A percentile compares a stretch with the other conserved stretches of the same genome.
Conservation (phyloP, 2,888 invertebrate genomes). For the Terebella lapidaria region DNA sequence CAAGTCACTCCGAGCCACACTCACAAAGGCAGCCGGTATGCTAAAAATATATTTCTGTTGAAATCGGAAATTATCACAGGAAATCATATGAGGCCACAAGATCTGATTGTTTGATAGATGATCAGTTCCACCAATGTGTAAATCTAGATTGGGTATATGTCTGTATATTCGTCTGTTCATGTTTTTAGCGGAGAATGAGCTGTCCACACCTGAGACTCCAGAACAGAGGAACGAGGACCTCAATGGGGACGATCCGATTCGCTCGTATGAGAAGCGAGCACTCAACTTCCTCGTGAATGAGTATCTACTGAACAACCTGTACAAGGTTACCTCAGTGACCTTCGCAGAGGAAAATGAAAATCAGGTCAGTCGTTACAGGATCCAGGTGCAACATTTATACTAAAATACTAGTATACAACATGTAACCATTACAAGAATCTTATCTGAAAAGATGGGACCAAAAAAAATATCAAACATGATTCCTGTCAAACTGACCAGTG, state of each 20-base stretch:
- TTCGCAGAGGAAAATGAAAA: conserved; percentile 87
- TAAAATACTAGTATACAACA: no score
- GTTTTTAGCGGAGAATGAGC: conserved; percentile 18
- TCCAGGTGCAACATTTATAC: no score
- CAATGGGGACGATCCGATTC: conserved; percentile 54
- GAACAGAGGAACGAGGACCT: no score
- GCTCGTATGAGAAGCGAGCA: conserved; percentile 77
- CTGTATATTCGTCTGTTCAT: no score
- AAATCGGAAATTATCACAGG: no score
- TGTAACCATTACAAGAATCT: no score
- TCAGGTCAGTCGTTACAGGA: conserved; percentile 65
- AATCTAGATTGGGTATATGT: background rate
- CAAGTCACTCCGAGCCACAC: conserved; percentile 71
- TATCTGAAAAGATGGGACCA: no score
- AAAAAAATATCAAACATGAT: no score
- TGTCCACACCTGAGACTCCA: conserved; percentile 14
- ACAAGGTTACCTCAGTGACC: conserved; percentile 81
- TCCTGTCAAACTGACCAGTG: no score
- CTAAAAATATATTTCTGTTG: background rate
- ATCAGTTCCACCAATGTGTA: background rate
- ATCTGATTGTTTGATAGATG: background rate
- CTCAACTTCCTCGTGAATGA: conserved; percentile 83
- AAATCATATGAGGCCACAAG: no score
- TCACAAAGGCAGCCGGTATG: conserved; percentile 60
- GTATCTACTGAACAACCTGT: conserved; percentile 72